A percentile compares a stretch with the other conserved stretches of the same genome.
phyloP scores from a whole-genome alignment of 1,140 invertebrate genomes.

The Eciton burchellii region DNA sequence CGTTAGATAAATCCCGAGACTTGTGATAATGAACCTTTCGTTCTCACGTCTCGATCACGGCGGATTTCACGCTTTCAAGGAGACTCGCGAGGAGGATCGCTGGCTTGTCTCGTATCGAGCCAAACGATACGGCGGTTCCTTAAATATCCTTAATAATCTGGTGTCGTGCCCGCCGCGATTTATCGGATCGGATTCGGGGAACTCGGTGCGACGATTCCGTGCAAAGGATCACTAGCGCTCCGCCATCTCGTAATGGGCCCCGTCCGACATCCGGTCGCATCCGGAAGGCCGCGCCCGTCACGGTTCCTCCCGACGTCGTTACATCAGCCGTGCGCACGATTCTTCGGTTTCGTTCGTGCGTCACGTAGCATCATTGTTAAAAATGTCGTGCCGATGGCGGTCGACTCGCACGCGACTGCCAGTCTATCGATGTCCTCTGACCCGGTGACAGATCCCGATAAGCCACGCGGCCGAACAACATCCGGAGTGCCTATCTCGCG shows the following conservation, averaged over 20 bases:
- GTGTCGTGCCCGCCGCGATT: constrained; percentile 5
- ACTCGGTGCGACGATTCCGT: constrained; percentile 43
- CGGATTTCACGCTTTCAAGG: no score
- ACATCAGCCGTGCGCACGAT: constrained; percentile 73
- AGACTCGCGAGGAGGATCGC: no score
- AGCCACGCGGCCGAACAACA: background rate
- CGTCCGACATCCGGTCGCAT: constrained; percentile 77
- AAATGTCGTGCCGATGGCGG: constrained; percentile 47
- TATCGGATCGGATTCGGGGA: constrained; percentile 40
- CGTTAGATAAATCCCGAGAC: background rate
- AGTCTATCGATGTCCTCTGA: constrained; percentile 77
- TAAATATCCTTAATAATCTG: no score
- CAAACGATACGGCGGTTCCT: background rate
- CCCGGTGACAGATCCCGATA: constrained; percentile 61
- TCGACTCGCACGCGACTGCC: constrained; percentile 38
- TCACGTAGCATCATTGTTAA: constrained; percentile 74
- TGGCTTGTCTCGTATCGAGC: no score
- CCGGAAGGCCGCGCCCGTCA: constrained; percentile 84
- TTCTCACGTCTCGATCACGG: background rate
- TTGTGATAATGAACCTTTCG: background rate
- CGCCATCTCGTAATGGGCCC: constrained; percentile 66
- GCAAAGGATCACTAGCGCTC: constrained; percentile 40
- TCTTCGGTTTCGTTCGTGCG: constrained; percentile 74
- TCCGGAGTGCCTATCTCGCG: background rate
- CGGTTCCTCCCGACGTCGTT: constrained; percentile 76